Evolutionary conservation across 2,888 invertebrate species (phyloP).

Genomic region (Tyria jacobaeae): DNA sequence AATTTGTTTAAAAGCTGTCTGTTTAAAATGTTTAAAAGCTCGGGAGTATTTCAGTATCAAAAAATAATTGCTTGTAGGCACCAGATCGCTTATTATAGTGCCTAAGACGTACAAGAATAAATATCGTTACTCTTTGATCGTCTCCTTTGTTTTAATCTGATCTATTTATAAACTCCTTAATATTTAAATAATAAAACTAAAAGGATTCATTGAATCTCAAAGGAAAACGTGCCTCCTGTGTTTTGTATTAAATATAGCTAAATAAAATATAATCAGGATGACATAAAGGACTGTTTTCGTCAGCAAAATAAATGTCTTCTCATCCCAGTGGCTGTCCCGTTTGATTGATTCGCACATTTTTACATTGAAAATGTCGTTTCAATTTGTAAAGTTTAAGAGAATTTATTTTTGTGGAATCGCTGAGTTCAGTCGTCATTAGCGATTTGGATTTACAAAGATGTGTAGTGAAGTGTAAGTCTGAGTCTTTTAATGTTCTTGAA

Average conservation of each 20-base stretch:
- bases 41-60: no score
- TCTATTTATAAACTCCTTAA: no score
- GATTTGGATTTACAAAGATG: conserved; percentile 6
- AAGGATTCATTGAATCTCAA: neutral
- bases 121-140: no score
- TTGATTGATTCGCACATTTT: conserved; percentile 30
- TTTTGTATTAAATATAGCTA: conserved; percentile 3
- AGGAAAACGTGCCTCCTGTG: neutral
- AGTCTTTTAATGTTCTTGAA: no score
- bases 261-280: conserved; percentile 8
- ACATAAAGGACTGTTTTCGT: conserved; percentile 1
- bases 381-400: conserved; percentile 8
- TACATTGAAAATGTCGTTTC: conserved; percentile 11
- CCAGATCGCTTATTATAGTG: no score
- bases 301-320: neutral
- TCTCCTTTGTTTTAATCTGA: no score
- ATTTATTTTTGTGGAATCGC: conserved; percentile 9
- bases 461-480: neutral
- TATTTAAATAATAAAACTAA: neutral
- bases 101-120: no score
- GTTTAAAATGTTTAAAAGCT: no score
- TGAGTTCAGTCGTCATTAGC: conserved; percentile 6
- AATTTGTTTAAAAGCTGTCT: no score
- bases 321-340: conserved; percentile 10
- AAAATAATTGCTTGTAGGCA: no score